Base-by-base conservation (phyloP, 2,797 vertebrate species). In the Halcyon badia region DNA sequence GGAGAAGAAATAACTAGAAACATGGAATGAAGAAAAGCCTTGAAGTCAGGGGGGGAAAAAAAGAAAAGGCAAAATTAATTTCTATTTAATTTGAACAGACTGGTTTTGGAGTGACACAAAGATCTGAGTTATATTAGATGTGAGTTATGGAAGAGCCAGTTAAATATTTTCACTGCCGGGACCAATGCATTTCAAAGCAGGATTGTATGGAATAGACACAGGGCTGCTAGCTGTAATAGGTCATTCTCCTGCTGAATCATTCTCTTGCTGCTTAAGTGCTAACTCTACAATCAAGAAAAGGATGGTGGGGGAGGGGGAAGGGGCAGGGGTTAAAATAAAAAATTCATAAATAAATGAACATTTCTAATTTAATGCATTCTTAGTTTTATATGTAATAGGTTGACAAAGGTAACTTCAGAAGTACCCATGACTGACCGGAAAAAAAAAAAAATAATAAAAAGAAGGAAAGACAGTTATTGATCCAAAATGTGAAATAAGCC, bases 151-250 rank as follows among this genome's bases (percentile, higher is more conserved):
- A 86, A 64, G 20, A 68, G 16, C 39, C 46, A 58, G 30, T 87
- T 77, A 73, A 90, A 77, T 25, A 37, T 80, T 85, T 91, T 87
- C 31, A 37, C 60, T 87, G 56, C 51, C 87, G 54, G 20, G 37
- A 62, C 17, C 19, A 83, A n/a, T 72, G 41, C 70, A 79, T 92
- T 95, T 94, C 92, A 94, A 89, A 95, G 69, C 70, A 85, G 56
- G 14, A 10, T 56, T 68, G 60, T 77, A 11, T 80, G 52, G 35
- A 30, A 60, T 10, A 54, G 62, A 39, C 51, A 35, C 48, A 58
- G 48, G 56, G 31, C 49, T 84, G 80, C 73, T 77, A 84, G 56
- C 88, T 93, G 66, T 60, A 48, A 35, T 20, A 48, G 35, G 56
- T 87, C 49, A 3, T 90, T 89, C 56, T 73, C 35, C 51, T 73